phyloP scores from a whole-genome alignment of 92 coral and sea anemone genomes.

The Chrysogorgia sp. region DNA sequence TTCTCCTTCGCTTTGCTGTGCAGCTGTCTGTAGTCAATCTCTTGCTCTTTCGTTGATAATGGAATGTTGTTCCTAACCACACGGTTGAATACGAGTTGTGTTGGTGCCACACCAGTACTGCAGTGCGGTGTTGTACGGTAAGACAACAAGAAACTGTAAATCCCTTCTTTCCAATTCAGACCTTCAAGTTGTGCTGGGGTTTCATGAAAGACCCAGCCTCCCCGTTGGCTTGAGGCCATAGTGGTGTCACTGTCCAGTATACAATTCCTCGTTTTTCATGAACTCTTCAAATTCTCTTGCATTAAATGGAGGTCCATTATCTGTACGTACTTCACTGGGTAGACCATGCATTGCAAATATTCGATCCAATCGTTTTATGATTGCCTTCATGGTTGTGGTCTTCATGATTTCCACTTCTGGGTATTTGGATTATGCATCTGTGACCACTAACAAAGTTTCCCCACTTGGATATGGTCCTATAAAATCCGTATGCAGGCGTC shows the following conservation, averaged over 20 bases:
- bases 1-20: constrained; percentile 21
- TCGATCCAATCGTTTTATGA: constrained; percentile 2
- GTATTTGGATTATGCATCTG: constrained; percentile 4
- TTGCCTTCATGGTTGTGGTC: constrained; percentile 1
- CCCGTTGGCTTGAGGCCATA: no score
- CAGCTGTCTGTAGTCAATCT: no score
- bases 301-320: no score
- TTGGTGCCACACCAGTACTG: no score
- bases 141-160: constrained; percentile 18
- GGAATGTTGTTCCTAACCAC: constrained; percentile 24
- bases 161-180: no score
- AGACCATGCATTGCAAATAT: no score
- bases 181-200: constrained; percentile 34
- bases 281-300: constrained; percentile 1
- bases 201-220: no score
- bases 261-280: constrained; percentile 1
- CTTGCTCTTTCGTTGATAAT: no score
- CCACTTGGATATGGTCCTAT: constrained; percentile 41
- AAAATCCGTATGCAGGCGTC: constrained; percentile 34
- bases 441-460: constrained; percentile 35
- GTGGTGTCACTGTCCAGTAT: background rate
- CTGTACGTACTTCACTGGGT: no score
- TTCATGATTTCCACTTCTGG: no score
- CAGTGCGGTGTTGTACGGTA: constrained; percentile 39
- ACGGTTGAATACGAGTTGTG: constrained; percentile 34